Evolutionary conservation across 1,140 invertebrate species (phyloP).

Genomic region (Anastrepha ludens): DNA sequence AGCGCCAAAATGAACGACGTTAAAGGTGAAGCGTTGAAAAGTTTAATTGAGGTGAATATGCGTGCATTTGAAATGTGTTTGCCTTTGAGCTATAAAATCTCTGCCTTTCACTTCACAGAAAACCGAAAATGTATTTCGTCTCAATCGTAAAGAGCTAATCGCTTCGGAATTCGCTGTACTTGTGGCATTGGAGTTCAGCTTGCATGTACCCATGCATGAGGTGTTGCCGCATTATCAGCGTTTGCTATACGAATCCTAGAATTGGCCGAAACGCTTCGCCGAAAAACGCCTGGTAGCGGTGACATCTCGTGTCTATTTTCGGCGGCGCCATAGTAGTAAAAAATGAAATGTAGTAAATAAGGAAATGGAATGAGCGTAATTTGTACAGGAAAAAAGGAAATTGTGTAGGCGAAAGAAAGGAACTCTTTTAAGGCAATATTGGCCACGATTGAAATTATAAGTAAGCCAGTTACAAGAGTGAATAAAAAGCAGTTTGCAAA

Average conservation of each 20-base stretch:
- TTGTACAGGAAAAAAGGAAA: too few relatives aligned
- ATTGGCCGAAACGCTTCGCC: conserved; percentile 70
- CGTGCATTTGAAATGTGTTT: background rate
- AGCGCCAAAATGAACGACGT: conserved; percentile 98
- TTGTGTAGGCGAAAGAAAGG: too few relatives aligned
- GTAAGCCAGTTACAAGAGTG: too few relatives aligned
- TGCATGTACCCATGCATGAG: conserved; percentile 93
- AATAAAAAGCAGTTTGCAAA: too few relatives aligned
- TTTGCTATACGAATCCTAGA: conserved; percentile 88
- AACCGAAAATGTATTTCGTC: conserved; percentile 91
- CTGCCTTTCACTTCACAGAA: conserved; percentile 78
- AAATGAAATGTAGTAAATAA: conserved; percentile 20
- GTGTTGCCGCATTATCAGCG: conserved; percentile 96
- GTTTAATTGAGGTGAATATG: conserved; percentile 86
- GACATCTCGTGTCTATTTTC: conserved; percentile 62
- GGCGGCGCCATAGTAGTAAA: conserved; percentile 67
- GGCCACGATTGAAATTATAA: too few relatives aligned
- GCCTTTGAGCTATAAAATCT: conserved; percentile 24
- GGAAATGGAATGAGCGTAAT: too few relatives aligned
- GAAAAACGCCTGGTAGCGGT: conserved; percentile 63
- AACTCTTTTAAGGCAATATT: too few relatives aligned
- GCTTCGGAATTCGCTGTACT: conserved; percentile 95
- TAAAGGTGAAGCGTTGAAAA: conserved; percentile 90
- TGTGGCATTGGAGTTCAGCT: conserved; percentile 94
- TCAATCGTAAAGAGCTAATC: conserved; percentile 93